Evolutionary conservation across 2,113 vertebrate genomes (phyloP), one percentile per base, ranked within the genome.

Genomic region (Cyphomyrus plagiostoma): DNA sequence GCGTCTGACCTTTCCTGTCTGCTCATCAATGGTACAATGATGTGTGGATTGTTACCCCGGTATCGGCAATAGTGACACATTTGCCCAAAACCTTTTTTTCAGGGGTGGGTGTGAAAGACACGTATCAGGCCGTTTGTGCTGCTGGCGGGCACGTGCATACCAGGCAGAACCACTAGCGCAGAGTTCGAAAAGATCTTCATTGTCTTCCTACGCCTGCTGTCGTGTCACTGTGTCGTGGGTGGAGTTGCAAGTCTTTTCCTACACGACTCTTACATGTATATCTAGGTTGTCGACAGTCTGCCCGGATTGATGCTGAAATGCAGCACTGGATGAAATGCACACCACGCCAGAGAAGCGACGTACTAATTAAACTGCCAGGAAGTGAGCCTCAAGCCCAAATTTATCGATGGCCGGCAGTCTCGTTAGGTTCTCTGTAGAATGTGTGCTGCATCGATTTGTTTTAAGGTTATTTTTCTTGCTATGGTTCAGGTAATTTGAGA

Each of bases 401-500:
- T 39, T 23, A 83, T 46, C 7, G 80, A 48, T n/a, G 82, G 45
- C 23, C 19, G 80, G 82, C 21, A 48, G 39, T 39, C 80, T 23
- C 1, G 80, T 46, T 23, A 46, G 42, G 19, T 8, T 48, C 39
- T n/a, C 3, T 84, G 19, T 48, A n/a, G 1, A 82, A 82, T 46
- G 45, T 48, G 7, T 46, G 7, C 8, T 26, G 42, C 8, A 84
- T 48, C 39, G 45, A 84, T 48, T 46, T 84, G 82, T 48, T 48
- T 86, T 86, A 17, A 86, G n/a, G 46, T 49, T 86, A 49, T 86
- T 86, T 26, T 4, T 70, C n/a, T 86, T 86, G n/a, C n/a, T 50
- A 8, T 19, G 49, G 49, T 87, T 87, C 50, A 56, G 50, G 85
- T 87, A 50, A 35, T 13, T 87, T 35, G 50, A 87, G 49, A 26